Evolutionary conservation across 2,888 invertebrate species (phyloP).

Genomic region (Oxytorus armatus): DNA sequence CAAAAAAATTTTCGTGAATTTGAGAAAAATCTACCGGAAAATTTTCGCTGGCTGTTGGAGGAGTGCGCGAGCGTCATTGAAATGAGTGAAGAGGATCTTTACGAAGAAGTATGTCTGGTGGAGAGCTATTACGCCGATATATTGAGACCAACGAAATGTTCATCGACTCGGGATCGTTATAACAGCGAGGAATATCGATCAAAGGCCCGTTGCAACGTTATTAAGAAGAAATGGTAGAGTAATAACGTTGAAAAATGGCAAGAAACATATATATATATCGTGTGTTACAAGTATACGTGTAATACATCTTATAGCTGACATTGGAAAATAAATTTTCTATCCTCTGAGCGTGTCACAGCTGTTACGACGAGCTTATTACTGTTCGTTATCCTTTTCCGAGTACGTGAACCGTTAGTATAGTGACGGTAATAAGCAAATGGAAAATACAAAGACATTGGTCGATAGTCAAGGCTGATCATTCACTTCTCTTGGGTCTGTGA

Average conservation of each 20-base stretch:
- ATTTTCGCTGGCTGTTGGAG: conserved; percentile 82
- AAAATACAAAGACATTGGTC: not conserved
- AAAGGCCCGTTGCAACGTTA: conserved; percentile 40
- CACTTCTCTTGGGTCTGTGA: not conserved
- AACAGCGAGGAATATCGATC: conserved; percentile 54
- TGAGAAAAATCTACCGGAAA: conserved; percentile 79
- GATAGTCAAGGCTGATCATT: conserved; percentile 19
- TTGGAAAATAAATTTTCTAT: conserved; percentile 40
- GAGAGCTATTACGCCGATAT: conserved; percentile 78
- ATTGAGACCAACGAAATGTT: conserved; percentile 53
- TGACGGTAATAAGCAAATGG: conserved; percentile 30
- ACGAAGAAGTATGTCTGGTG: conserved; percentile 80
- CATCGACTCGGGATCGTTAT: conserved; percentile 22
- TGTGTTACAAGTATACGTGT: not conserved
- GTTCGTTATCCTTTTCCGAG: conserved; percentile 20
- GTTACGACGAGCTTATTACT: conserved; percentile 30
- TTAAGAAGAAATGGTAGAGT: conserved; percentile 65
- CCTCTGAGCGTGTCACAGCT: conserved; percentile 14
- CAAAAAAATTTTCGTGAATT: conserved; percentile 76
- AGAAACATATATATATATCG: conserved; percentile 11
- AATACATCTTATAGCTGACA: conserved; percentile 1
- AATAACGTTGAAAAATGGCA: conserved; percentile 5
- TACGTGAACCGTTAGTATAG: conserved; percentile 24
- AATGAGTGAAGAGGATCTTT: conserved; percentile 80
- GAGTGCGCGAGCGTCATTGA: conserved; percentile 81